Evolutionary conservation across 2,113 vertebrate genomes (phyloP), one percentile per base, ranked within the genome.

Genomic region (Cyanistes caeruleus): DNA sequence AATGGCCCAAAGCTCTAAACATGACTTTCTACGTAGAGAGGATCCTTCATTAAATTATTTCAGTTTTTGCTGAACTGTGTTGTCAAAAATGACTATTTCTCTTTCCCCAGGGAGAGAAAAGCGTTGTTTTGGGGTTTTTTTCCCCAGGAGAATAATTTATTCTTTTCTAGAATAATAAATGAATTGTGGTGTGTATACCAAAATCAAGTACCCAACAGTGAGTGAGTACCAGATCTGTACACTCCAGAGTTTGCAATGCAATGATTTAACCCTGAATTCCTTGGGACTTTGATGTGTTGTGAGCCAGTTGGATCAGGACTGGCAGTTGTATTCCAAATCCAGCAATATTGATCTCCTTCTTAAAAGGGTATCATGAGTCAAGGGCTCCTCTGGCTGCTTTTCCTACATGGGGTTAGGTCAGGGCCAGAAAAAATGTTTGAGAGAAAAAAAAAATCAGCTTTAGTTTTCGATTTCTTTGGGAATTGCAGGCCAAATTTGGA

Each of bases 311-410:
- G 48, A 70, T 88, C 28, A 53, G 65, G 56, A 51, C 56, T 24
- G 46, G 44, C 58, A 44, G n/a, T 2, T 64, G 46, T 41, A 39
- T 41, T 78, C 87, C 60, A 86, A 63, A 64, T 52, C 67, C 90
- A 55, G 21, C 41, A 83, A 25, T 15, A 35, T 0, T 15, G 2
- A 55, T 68, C 67, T 46, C 35, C n/a, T 75, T 31, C 74, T 91
- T 88, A 14, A 43, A 87, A 93, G 82, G n/a, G 10, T n/a, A 56
- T 35, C 62, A 7, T 9, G 39, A 82, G 31, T 52, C 74, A 84
- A 89, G 74, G 70, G 31, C 58, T 90, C 63, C 55, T 90, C 67
- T n/a, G 80, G n/a, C 68, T 78, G 69, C 77, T 89, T 56, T 68
- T 87, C 48, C 43, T 68, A 59, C 39, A 1, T 9, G 33, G 60